Percentiles rank a stretch among this genome's conserved stretches.
Conservation (phyloP, 2,113 vertebrate genomes). For the Corythornis vintsioides region DNA sequence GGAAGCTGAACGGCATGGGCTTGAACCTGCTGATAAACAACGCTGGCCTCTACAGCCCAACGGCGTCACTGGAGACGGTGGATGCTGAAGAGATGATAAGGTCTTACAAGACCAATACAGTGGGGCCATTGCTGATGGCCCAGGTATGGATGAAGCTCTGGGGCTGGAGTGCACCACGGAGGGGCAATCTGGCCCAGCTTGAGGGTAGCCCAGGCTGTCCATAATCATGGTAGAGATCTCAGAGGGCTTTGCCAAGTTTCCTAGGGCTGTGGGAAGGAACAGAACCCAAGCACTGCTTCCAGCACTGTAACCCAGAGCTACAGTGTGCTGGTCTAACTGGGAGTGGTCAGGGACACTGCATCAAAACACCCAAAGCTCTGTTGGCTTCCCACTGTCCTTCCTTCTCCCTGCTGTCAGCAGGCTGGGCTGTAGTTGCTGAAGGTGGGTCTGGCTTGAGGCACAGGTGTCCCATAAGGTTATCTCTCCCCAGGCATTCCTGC, state of each 20-base stretch:
- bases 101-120: not conserved
- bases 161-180: not conserved
- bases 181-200: not conserved
- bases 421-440: fast-evolving
- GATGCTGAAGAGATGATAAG: conserved; percentile 29
- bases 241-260: not conserved
- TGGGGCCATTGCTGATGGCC: conserved; percentile 61
- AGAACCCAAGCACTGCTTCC: not conserved
- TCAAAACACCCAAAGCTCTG: not conserved
- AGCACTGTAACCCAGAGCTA: not conserved
- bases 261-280: fast-evolving
- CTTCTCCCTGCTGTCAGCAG: not conserved
- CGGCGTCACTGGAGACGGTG: not conserved
- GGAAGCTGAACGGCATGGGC: conserved; percentile 33
- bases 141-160: conserved; percentile 35
- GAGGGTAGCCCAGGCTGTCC: not conserved
- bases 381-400: not conserved
- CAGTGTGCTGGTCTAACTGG: not conserved
- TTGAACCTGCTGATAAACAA: conserved; percentile 72
- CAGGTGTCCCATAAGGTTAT: not conserved
- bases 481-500: conserved; percentile 54
- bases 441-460: not conserved
- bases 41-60: not conserved
- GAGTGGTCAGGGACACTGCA: not conserved
- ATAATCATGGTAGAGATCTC: fast-evolving